Evolutionary conservation across 2,888 invertebrate genomes (phyloP).

Genomic region (Girardia tigrina): DNA sequence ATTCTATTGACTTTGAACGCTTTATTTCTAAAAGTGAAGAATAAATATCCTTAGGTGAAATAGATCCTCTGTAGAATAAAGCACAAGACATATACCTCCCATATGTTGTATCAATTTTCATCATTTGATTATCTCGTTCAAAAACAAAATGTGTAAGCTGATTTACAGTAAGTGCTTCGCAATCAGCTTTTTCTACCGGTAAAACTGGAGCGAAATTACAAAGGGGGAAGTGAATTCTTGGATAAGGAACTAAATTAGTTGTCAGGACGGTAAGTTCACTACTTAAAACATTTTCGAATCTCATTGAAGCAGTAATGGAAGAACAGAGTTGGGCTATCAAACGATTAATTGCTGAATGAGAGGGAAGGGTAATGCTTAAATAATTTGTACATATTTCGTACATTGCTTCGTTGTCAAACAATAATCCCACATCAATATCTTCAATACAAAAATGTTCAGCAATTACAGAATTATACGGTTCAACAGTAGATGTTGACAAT

Average conservation of each 20-base stretch:
- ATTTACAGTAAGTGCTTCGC: slow-evolving; percentile 57
- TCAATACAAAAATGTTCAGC: slow-evolving; percentile 79
- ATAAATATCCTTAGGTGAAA: slow-evolving; percentile 39
- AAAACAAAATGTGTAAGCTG: slow-evolving; percentile 79
- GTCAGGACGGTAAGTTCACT: slow-evolving; percentile 29
- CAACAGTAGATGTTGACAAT: slow-evolving; percentile 39
- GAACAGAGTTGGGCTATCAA: slow-evolving; percentile 55
- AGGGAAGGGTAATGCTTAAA: slow-evolving; percentile 65
- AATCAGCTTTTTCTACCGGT: slow-evolving; percentile 36
- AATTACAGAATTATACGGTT: slow-evolving; percentile 69
- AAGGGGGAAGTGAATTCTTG: slow-evolving; percentile 35
- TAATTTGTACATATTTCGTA: slow-evolving; percentile 48
- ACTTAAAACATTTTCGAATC: slow-evolving; percentile 31
- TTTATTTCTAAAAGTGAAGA: slow-evolving; percentile 23
- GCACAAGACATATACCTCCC: slow-evolving; percentile 36
- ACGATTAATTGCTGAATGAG: slow-evolving; percentile 72
- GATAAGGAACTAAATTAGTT: slow-evolving; percentile 35
- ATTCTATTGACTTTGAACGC: slow-evolving; percentile 21
- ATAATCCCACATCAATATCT: slow-evolving; percentile 70
- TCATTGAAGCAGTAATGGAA: slow-evolving; percentile 28
- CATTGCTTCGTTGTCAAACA: slow-evolving; percentile 40
- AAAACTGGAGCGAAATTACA: slow-evolving; percentile 26
- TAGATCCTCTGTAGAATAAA: slow-evolving; percentile 38
- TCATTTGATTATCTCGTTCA: slow-evolving; percentile 72
- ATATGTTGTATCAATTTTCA: slow-evolving; percentile 55